Conservation (phyloP, 2,797 vertebrate genomes). For the Aulostomus chinensis region DNA sequence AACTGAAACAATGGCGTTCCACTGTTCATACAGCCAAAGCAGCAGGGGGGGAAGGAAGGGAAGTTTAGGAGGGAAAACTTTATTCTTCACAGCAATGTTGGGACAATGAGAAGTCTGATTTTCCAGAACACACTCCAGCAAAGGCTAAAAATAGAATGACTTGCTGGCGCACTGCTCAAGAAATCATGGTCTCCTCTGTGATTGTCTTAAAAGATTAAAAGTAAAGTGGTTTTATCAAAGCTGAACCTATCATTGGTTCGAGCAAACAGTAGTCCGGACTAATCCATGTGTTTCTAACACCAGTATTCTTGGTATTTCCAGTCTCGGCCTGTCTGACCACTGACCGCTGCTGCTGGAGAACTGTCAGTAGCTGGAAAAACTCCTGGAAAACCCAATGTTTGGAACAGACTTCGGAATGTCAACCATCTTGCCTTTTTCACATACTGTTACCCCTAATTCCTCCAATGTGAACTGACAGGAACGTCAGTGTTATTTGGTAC, state of each 20-base stretch:
- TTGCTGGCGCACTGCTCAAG: too few relatives aligned
- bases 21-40: constrained; percentile 40
- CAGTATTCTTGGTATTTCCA: constrained; percentile 72
- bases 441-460: constrained; percentile 45
- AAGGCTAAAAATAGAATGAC: too few relatives aligned
- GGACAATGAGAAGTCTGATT: constrained; percentile 51
- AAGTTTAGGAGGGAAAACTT: constrained; percentile 65
- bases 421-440: constrained; percentile 46
- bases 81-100: constrained; percentile 33
- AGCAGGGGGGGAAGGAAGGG: constrained; percentile 51
- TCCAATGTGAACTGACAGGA: constrained; percentile 44
- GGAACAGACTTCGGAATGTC: constrained; percentile 57
- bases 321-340: constrained; percentile 77
- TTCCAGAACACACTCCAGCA: constrained; percentile 14
- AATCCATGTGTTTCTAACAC: constrained; percentile 64
- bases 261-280: constrained; percentile 53
- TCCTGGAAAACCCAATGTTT: constrained; percentile 70
- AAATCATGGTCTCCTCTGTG: too few relatives aligned
- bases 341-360: constrained; percentile 71
- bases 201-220: too few relatives aligned
- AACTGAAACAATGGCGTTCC: constrained; percentile 66
- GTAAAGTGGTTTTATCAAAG: too few relatives aligned
- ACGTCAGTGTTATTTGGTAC: too few relatives aligned
- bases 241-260: constrained; percentile 48
- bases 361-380: constrained; percentile 78